These are phyloP conservation scores for Clanis bilineata DNA, from an alignment of 2,888 invertebrate species.

Conservation along the genomic window DNA sequence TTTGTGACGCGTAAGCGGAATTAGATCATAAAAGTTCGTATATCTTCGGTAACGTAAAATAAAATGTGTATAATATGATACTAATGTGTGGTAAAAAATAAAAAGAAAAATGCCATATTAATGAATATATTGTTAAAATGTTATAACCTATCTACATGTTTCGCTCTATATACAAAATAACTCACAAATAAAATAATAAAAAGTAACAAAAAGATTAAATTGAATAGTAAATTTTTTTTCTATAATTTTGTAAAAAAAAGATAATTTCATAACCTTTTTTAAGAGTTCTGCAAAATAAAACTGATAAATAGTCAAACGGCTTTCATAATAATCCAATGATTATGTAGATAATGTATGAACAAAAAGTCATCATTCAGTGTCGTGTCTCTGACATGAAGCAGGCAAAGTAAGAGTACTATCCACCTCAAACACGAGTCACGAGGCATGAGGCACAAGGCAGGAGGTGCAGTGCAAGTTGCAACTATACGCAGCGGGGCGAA, in stretches of 20 bases:
- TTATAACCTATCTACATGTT: conserved; percentile 30
- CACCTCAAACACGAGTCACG: no score
- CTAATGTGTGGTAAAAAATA: conserved; percentile 28
- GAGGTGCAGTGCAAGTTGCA: background rate
- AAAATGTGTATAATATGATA: background rate
- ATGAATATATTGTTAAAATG: conserved; percentile 29
- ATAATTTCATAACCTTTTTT: background rate
- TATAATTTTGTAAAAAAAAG: background rate
- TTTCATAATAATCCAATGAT: background rate
- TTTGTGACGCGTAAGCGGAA: no score
- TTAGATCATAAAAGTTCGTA: background rate
- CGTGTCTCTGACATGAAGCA: background rate
- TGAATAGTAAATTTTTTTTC: background rate
- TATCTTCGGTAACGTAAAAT: background rate
- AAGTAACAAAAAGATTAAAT: conserved; percentile 31
- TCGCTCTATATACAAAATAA: conserved; percentile 37
- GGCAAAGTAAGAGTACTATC: background rate
- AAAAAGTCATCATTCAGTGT: background rate
- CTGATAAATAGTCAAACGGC: background rate
- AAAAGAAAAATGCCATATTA: conserved; percentile 36
- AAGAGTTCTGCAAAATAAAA: background rate
- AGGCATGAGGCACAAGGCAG: background rate
- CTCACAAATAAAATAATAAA: conserved; percentile 32
- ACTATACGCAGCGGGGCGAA: background rate
- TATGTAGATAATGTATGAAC: background rate